These are phyloP conservation scores for Agriopis leucophaearia DNA, from an alignment of 2,888 invertebrate species.

Conservation along the genomic window DNA sequence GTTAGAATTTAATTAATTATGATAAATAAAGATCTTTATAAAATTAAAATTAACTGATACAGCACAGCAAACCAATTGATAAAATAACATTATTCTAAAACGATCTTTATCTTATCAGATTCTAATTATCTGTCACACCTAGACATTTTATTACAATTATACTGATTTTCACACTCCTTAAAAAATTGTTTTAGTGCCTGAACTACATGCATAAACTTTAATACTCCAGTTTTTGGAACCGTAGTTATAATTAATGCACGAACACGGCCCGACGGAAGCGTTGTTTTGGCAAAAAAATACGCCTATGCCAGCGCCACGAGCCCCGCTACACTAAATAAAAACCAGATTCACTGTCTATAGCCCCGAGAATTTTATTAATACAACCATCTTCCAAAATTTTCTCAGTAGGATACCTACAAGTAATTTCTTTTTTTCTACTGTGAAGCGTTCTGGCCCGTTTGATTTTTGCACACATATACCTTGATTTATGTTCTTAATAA, in stretches of 20 bases:
- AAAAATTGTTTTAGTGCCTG: background rate
- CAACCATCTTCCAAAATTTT: background rate
- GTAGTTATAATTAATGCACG: conserved; percentile 61
- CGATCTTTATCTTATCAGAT: background rate
- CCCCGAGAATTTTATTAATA: background rate
- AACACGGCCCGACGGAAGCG: conserved; percentile 74
- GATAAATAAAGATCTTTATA: too few species aligned
- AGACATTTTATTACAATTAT: background rate
- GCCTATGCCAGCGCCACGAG: conserved; percentile 62
- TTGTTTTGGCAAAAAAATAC: conserved; percentile 78
- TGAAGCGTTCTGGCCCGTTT: background rate
- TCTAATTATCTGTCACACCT: background rate
- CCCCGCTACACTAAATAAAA: conserved; percentile 8
- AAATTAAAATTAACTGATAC: too few species aligned
- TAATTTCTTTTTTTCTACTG: background rate
- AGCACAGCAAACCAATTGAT: background rate
- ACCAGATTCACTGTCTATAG: background rate
- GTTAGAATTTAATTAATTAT: too few species aligned
- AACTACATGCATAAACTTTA: conserved; percentile 27
- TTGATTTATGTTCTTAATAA: background rate
- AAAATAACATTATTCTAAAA: background rate
- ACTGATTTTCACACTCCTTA: background rate
- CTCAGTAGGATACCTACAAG: background rate
- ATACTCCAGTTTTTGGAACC: conserved; percentile 42
- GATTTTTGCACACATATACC: background rate